These are phyloP conservation scores for Dicrostonyx torquatus DNA, from an alignment of 2,797 vertebrate species.

Conservation along the genomic window DNA sequence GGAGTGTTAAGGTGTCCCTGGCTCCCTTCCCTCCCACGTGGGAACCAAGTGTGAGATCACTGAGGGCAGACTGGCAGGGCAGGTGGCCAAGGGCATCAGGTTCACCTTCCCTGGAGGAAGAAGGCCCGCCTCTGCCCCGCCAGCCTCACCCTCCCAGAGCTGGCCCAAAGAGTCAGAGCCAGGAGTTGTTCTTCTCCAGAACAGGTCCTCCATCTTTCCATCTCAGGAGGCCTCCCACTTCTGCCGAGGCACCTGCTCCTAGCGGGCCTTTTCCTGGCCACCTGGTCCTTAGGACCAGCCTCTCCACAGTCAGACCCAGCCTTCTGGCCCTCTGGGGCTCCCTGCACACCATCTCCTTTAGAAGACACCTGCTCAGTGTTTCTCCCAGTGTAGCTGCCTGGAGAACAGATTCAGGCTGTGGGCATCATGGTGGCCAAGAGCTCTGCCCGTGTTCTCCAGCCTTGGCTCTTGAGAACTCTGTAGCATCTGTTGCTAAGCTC, in stretches of 20 bases:
- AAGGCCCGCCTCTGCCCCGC: background rate
- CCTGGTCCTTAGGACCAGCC: slow-evolving; percentile 17
- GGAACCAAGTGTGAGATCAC: slow-evolving; percentile 76
- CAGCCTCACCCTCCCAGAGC: background rate
- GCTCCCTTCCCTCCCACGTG: slow-evolving; percentile 76
- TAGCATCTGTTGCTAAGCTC: background rate
- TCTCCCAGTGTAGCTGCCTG: background rate
- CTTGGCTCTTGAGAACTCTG: background rate
- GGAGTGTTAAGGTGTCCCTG: slow-evolving; percentile 87
- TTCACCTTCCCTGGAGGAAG: slow-evolving; percentile 81
- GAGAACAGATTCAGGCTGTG: background rate
- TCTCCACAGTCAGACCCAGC: background rate
- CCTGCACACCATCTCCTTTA: slow-evolving; percentile 45
- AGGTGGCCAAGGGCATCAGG: slow-evolving; percentile 82
- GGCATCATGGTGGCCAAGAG: background rate
- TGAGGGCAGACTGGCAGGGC: slow-evolving; percentile 77
- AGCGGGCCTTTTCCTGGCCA: background rate
- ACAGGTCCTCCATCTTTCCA: background rate
- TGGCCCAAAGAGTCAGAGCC: background rate
- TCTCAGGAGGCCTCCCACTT: slow-evolving; percentile 1
- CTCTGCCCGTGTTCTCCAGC: background rate
- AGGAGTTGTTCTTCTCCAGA: slow-evolving; percentile 28
- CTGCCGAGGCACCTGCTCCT: slow-evolving; percentile 37
- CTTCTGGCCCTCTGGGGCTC: slow-evolving; percentile 36
- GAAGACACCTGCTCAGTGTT: slow-evolving; percentile 35